A percentile compares a stretch with the other conserved stretches of the same genome.
phyloP scores from a whole-genome alignment of 1,140 invertebrate species.

The Leptestheria dahalacensis region DNA sequence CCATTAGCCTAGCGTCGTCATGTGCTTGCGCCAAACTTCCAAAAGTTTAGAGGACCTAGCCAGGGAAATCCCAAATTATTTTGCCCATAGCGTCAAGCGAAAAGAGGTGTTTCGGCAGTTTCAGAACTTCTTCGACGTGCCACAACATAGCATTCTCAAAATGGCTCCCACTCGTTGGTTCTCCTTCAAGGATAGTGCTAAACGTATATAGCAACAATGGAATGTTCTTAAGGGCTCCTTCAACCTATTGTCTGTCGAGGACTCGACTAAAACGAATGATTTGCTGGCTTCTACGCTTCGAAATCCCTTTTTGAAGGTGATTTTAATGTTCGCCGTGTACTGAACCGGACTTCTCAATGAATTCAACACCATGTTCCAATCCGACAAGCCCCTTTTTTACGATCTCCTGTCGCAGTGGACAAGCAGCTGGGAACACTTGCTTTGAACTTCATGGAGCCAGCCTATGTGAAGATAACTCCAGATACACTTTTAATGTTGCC shows the following conservation, averaged over 20 bases:
- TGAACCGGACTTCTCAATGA: neutral
- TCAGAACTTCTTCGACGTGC: constrained; percentile 14
- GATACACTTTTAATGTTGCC: too few species aligned
- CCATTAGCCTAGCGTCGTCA: constrained; percentile 15
- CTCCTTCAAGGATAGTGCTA: constrained; percentile 11
- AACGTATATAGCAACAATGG: neutral
- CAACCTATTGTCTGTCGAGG: neutral
- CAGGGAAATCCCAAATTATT: constrained; percentile 15
- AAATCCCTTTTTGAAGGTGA: neutral
- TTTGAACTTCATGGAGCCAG: too few species aligned
- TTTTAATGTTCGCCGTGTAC: neutral
- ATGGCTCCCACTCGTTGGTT: constrained; percentile 14
- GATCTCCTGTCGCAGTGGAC: too few species aligned
- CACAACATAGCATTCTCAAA: constrained; percentile 11
- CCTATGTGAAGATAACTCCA: too few species aligned
- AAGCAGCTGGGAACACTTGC: too few species aligned
- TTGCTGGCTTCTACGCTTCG: neutral
- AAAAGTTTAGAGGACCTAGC: constrained; percentile 17
- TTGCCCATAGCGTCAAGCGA: constrained; percentile 16
- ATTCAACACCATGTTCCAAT: neutral
- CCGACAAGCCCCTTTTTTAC: neutral
- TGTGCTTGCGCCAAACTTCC: constrained; percentile 17
- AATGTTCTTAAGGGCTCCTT: neutral
- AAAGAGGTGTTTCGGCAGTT: constrained; percentile 13
- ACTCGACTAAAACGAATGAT: neutral